Evolutionary conservation across 2,113 vertebrate species (phyloP).

Genomic region (Phylloscopus trochilus): DNA sequence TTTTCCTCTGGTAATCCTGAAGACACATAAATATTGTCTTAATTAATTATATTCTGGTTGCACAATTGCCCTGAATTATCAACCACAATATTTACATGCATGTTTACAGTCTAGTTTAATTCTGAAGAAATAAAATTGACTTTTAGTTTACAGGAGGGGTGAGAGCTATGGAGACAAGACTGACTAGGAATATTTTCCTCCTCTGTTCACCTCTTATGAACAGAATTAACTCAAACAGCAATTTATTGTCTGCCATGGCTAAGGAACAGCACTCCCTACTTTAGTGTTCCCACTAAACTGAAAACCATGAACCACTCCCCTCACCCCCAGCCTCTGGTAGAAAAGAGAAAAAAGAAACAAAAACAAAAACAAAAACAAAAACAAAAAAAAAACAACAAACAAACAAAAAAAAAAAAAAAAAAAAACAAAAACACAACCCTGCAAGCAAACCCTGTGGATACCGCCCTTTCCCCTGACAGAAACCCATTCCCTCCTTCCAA

Average conservation of each 20-base stretch:
- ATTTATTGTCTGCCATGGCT: not conserved
- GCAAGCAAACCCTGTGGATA: not conserved
- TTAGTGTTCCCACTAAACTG: not conserved
- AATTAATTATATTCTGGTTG: not conserved
- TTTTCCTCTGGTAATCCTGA: not conserved
- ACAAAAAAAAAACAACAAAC: too few relatives aligned
- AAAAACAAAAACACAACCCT: not conserved
- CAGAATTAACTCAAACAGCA: not conserved
- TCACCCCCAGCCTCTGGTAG: not conserved
- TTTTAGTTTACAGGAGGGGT: not conserved
- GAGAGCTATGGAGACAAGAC: not conserved
- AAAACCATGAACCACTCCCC: not conserved
- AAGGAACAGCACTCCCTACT: not conserved
- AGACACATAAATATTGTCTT: not conserved
- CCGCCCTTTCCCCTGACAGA: not conserved
- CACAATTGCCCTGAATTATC: not conserved
- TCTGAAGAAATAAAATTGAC: not conserved
- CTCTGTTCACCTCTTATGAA: not conserved
- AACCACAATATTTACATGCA: fast-evolving
- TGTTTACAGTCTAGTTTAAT: not conserved
- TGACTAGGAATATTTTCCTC: not conserved
- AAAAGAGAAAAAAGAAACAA: too few relatives aligned
- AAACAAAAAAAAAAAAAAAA: too few relatives aligned
- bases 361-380: too few relatives aligned
- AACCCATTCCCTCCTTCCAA: not conserved